A percentile compares a stretch with the other conserved stretches of the same genome.
Conservation (phyloP, 2,113 vertebrate genomes). For the Glaucidium brasilianum region DNA sequence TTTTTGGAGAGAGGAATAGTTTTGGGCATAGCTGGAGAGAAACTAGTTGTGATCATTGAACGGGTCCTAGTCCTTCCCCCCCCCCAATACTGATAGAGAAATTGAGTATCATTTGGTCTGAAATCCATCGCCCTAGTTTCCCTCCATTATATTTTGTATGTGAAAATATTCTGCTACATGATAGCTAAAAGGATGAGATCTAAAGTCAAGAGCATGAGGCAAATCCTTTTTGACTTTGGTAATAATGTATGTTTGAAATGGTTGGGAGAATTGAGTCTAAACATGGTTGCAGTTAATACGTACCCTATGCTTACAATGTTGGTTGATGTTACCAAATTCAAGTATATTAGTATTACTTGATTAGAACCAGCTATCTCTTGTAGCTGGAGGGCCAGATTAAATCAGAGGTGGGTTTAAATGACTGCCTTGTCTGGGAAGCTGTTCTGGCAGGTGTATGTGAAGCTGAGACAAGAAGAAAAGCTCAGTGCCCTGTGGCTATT, state of each 20-base stretch:
- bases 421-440: conserved; percentile 12
- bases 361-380: neutral
- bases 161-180: neutral
- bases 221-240: neutral
- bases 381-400: conserved; percentile 48
- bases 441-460: conserved; percentile 27
- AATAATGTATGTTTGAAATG: neutral
- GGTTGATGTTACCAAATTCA: conserved; percentile 1
- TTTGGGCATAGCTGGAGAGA: neutral
- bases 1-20: neutral
- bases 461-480: conserved; percentile 29
- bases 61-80: neutral
- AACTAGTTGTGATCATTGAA: neutral
- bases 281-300: neutral
- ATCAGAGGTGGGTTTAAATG: neutral
- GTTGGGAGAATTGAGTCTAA: neutral
- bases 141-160: neutral
- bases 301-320: neutral
- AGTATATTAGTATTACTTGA: neutral
- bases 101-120: neutral
- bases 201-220: neutral
- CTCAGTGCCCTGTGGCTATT: conserved; percentile 36
- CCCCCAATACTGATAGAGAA: neutral
- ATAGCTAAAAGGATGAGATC: neutral
- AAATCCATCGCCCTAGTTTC: neutral